Conservation (phyloP, 2,797 vertebrate genomes). For the Darevskia nairensis region DNA sequence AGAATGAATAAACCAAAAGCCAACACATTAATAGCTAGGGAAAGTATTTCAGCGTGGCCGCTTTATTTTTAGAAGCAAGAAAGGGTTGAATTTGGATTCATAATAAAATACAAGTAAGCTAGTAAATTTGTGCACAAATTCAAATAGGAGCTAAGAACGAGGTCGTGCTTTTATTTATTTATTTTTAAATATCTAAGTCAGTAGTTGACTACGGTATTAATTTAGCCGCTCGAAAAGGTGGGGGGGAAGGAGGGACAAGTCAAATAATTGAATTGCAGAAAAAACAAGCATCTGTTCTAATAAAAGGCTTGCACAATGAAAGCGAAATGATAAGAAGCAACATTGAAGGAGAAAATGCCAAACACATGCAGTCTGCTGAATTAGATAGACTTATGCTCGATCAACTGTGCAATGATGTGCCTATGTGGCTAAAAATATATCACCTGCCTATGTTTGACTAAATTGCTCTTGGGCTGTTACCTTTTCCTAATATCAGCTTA, state of each 20-base stretch:
- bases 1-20: slow-evolving; percentile 14
- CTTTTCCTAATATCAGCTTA: background rate
- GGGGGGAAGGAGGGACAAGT: background rate
- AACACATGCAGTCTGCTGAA: background rate
- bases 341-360: background rate
- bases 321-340: slow-evolving; percentile 27
- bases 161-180: background rate
- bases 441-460: background rate
- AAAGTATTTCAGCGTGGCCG: background rate
- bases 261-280: background rate
- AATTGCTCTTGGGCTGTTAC: background rate
- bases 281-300: too few relatives aligned
- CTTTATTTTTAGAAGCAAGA: slow-evolving; percentile 12
- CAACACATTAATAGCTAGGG: background rate
- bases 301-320: background rate
- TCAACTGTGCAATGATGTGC: background rate
- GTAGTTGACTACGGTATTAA: background rate
- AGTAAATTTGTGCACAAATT: background rate
- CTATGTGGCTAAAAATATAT: background rate
- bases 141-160: background rate
- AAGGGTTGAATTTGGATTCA: background rate
- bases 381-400: background rate
- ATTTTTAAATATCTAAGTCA: background rate
- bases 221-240: background rate
- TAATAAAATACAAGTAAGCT: background rate